Evolutionary conservation across 2,113 vertebrate species (phyloP).

Genomic region (Vombatus ursinus): DNA sequence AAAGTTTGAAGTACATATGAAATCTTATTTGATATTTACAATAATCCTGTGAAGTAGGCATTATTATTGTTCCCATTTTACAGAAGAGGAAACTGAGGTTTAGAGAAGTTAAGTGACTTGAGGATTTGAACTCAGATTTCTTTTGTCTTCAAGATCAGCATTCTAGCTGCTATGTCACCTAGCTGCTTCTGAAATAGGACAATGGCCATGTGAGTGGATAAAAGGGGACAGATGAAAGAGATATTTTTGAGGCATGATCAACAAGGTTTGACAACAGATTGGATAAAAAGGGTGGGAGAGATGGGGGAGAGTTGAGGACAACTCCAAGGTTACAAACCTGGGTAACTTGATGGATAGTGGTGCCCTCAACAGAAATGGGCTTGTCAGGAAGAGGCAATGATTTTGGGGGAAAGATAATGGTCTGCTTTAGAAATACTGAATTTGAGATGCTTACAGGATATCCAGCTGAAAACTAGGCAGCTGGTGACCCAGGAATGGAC

Average conservation of each 20-base stretch:
- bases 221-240: background rate
- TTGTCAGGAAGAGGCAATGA: background rate
- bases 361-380: background rate
- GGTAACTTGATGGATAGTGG: background rate
- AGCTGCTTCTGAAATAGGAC: background rate
- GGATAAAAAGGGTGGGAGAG: background rate
- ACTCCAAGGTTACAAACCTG: background rate
- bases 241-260: background rate
- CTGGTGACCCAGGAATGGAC: background rate
- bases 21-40: background rate
- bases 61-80: background rate
- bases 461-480: background rate
- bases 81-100: background rate
- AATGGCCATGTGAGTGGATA: background rate
- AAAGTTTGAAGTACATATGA: background rate
- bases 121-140: background rate
- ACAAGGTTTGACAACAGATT: background rate
- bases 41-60: background rate
- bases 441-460: background rate
- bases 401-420: background rate
- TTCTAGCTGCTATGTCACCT: background rate
- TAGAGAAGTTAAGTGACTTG: background rate
- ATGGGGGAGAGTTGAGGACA: background rate
- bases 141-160: background rate
- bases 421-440: background rate